Percentiles rank a stretch among this genome's conserved stretches.
Conservation (phyloP, 2,113 vertebrate genomes). For the Anolis carolinensis region DNA sequence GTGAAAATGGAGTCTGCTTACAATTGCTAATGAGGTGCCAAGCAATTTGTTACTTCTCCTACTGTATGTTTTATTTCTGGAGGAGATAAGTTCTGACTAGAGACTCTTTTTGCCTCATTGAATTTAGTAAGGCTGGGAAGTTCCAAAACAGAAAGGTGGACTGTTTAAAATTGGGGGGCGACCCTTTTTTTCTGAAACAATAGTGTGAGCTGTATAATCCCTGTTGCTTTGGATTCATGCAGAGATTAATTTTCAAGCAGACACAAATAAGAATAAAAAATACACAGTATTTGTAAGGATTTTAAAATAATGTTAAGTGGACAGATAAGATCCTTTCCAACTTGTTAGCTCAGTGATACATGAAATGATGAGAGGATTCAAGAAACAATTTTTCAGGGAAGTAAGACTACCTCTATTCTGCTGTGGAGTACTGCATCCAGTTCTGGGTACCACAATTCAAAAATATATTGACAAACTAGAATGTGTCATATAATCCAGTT, state of each 20-base stretch:
- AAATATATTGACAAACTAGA: too few relatives aligned
- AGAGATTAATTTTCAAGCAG: background rate
- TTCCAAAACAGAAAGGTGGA: constrained; percentile 8
- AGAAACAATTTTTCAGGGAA: background rate
- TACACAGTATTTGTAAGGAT: background rate
- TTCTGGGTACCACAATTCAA: too few relatives aligned
- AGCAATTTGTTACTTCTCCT: constrained; percentile 61
- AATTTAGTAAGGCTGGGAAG: constrained; percentile 35
- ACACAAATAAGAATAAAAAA: background rate
- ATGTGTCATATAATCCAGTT: too few relatives aligned
- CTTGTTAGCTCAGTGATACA: background rate
- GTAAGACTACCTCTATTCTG: too few relatives aligned
- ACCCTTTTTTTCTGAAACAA: background rate
- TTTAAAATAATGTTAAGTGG: background rate
- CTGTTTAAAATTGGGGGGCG: background rate
- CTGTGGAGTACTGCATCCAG: too few relatives aligned
- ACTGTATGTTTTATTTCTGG: constrained; percentile 47
- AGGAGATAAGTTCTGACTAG: constrained; percentile 58
- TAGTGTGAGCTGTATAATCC: background rate
- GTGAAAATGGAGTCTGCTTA: constrained; percentile 57
- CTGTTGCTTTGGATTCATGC: background rate
- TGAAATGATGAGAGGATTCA: background rate
- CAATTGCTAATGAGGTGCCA: constrained; percentile 57
- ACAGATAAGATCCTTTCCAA: background rate
- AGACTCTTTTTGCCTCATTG: constrained; percentile 44